Evolutionary conservation across 2,797 vertebrate genomes (phyloP), one percentile per base, ranked within the genome.

Genomic region (Heteromormyrus szaboi): DNA sequence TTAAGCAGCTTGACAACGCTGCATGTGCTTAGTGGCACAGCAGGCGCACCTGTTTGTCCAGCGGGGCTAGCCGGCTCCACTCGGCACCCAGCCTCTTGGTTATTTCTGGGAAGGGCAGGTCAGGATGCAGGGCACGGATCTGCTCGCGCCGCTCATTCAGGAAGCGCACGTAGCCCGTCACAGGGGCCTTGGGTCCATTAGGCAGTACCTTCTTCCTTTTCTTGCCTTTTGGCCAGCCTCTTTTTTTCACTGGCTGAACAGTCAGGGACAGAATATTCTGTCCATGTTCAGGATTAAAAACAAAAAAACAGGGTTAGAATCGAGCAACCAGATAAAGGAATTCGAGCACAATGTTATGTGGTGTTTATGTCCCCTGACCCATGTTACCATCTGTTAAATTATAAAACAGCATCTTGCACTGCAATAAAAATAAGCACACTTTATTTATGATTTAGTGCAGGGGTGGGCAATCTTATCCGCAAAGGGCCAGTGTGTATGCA

Each of bases 191-290:
- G 19, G 98, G 98, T n/a, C 98, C 98, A 0, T 99, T 99, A 2
- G 98, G 98, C 3, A 99, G 95, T 25, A 99, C 97, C 96, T 99
- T 99, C 96, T 99, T 99, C 89, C 98, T 96, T 93, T 99, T 99
- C 95, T 99, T 99, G 76, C 98, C 98, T 91, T 99, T 99, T 0
- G 98, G 98, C 98, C 98, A 99, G 44, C 98, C 98, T 79, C 98
- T 96, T 92, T 99, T 99, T 95, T 98, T 99, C 89, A 96, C 96
- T 0, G 98, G 98, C 97, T 99, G 93, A 19, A 91, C 65, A 85
- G 86, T 90, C 22, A 88, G 54, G 0, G 89, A 91, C 85, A 6
- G 90, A 41, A 87, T 50, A 86, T 88, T 91, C 62, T 88, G 81
- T 59, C 50, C 76, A 59, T 83, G 12, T 25, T 65, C 44, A 29